These are phyloP conservation scores for Coelogynopora nodosa DNA, from an alignment of 2,888 invertebrate genomes.

Conservation along the genomic window DNA sequence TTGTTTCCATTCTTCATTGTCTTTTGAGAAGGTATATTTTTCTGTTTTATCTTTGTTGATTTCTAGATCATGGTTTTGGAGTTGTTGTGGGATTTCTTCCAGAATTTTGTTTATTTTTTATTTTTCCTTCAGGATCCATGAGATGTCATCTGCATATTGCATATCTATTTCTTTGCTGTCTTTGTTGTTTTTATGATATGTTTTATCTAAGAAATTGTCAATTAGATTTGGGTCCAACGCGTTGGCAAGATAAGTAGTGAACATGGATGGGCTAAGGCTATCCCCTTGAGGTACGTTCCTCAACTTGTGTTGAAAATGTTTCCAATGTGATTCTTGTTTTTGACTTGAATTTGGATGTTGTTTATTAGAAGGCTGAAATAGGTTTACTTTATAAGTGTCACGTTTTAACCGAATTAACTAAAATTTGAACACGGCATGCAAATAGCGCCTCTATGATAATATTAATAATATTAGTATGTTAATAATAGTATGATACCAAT, in stretches of 20 bases:
- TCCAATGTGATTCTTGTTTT: constrained; percentile 2
- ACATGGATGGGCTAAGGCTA: constrained; percentile 5
- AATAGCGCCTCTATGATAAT: too few relatives aligned
- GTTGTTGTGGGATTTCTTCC: constrained; percentile 4
- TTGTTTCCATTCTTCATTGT: constrained; percentile 2
- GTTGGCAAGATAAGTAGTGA: constrained; percentile 4
- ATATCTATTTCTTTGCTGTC: constrained; percentile 12
- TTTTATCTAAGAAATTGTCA: background rate
- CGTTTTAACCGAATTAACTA: too few relatives aligned
- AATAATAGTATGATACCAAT: too few relatives aligned
- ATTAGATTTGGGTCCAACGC: constrained; percentile 14
- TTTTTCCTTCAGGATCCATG: background rate
- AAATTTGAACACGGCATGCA: too few relatives aligned
- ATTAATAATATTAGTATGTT: too few relatives aligned
- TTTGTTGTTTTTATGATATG: background rate
- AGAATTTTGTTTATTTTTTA: background rate
- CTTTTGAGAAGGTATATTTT: background rate
- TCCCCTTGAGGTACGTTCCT: constrained; percentile 1
- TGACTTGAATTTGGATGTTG: background rate
- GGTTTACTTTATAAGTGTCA: too few relatives aligned
- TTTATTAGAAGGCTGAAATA: background rate
- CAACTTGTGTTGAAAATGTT: background rate
- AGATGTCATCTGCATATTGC: constrained; percentile 2
- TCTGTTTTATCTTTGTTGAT: constrained; percentile 3
- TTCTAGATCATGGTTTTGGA: background rate